phyloP scores from a whole-genome alignment of 2,797 vertebrate genomes.

The Apogon talboti region DNA sequence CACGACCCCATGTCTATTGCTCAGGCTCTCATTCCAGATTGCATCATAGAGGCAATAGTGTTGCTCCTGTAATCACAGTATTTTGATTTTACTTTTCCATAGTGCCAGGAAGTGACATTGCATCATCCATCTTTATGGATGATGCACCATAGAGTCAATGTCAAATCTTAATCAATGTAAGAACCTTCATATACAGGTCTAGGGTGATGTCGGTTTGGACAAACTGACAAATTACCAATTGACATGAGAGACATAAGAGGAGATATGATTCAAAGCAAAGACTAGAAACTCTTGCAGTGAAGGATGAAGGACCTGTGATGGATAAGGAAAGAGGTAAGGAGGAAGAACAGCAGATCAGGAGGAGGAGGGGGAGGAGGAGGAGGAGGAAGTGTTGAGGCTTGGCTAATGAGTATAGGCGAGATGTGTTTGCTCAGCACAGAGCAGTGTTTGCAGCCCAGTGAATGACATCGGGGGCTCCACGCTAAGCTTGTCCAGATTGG shows the following conservation, averaged over 20 bases:
- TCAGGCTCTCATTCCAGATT: no score
- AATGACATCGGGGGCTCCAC: constrained; percentile 57
- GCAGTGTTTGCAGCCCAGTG: constrained; percentile 31
- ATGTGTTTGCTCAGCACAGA: constrained; percentile 73
- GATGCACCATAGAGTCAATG: no score
- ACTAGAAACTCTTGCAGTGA: constrained; percentile 8
- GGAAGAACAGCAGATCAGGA: background rate
- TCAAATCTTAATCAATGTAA: no score
- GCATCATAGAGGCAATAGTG: no score
- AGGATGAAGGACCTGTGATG: constrained; percentile 33
- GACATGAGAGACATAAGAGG: constrained; percentile 40
- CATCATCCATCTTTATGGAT: no score
- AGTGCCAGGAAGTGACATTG: no score
- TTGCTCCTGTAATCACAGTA: no score
- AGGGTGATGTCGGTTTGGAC: no score
- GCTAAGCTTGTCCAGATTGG: constrained; percentile 64
- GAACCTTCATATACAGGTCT: no score
- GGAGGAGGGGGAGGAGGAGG: background rate
- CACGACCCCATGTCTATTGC: no score
- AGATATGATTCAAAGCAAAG: constrained; percentile 31
- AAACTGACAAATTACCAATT: constrained; percentile 4
- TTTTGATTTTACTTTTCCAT: no score
- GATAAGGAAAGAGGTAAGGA: background rate
- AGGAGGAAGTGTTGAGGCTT: constrained; percentile 38
- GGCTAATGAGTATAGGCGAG: constrained; percentile 67